Percentiles rank a stretch among this genome's conserved stretches.
Conservation (phyloP, 2,113 vertebrate genomes). For the Trichechus manatus region DNA sequence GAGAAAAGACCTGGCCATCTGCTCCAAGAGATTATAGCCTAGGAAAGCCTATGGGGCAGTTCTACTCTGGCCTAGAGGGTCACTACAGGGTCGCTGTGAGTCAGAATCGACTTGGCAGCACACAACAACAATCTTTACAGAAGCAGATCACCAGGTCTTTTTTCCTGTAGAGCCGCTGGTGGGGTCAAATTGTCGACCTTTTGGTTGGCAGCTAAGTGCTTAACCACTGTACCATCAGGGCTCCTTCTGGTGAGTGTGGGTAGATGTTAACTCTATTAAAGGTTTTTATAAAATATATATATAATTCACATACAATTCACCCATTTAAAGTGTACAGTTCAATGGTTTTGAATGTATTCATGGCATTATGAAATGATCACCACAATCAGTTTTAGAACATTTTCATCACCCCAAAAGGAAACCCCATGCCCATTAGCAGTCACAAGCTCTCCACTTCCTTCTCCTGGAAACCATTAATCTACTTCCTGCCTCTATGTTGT, state of each 20-base stretch:
- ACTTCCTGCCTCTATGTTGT: background rate
- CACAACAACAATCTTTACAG: too few relatives aligned
- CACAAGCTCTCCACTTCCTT: too few relatives aligned
- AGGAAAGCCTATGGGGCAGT: too few relatives aligned
- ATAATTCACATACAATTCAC: background rate
- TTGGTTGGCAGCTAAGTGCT: background rate
- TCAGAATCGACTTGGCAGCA: too few relatives aligned
- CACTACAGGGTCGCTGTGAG: too few relatives aligned
- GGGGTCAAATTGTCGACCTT: background rate
- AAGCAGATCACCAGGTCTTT: too few relatives aligned
- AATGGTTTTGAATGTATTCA: background rate
- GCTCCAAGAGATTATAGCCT: too few relatives aligned
- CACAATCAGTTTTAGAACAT: background rate
- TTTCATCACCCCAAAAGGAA: background rate
- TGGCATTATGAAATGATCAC: accelerated
- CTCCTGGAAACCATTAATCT: background rate
- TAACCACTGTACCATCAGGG: background rate
- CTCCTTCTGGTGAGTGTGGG: background rate
- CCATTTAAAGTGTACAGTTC: background rate
- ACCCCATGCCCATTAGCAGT: accelerated
- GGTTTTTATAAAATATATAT: background rate
- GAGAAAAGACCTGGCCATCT: too few relatives aligned
- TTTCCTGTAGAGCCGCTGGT: background rate
- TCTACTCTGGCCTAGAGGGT: too few relatives aligned
- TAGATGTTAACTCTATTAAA: background rate